A percentile compares a stretch with the other conserved stretches of the same genome.
Evolutionary conservation across 2,888 invertebrate genomes (phyloP).

Genomic region (Frankliniella fusca): DNA sequence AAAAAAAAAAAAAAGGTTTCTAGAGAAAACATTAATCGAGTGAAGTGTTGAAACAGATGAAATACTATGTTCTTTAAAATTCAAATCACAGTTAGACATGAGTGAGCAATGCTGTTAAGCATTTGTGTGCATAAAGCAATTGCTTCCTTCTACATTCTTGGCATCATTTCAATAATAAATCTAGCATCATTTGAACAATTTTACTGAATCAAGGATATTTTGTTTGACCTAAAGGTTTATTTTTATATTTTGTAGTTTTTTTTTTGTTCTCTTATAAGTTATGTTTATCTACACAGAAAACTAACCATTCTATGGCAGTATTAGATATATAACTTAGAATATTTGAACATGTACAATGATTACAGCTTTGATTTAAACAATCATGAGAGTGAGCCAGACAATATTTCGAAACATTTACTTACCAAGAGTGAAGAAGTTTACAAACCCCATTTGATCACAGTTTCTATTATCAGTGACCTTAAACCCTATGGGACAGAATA

Average conservation of each 20-base stretch:
- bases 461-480: no score
- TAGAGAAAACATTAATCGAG: not conserved
- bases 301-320: not conserved
- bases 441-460: no score
- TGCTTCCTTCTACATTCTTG: not conserved
- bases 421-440: no score
- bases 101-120: not conserved
- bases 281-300: not conserved
- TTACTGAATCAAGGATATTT: not conserved
- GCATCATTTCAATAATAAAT: not conserved
- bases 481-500: no score
- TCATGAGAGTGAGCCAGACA: no score
- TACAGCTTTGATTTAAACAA: not conserved
- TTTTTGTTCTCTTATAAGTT: not conserved
- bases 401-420: no score
- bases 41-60: not conserved
- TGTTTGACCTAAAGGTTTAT: not conserved
- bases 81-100: constrained; percentile 22
- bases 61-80: not conserved
- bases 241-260: not conserved
- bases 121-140: not conserved
- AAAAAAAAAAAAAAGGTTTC: not conserved
- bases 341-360: not conserved
- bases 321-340: not conserved
- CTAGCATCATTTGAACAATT: not conserved